Conservation (phyloP, 2,797 vertebrate genomes). For the Lepus townsendii region DNA sequence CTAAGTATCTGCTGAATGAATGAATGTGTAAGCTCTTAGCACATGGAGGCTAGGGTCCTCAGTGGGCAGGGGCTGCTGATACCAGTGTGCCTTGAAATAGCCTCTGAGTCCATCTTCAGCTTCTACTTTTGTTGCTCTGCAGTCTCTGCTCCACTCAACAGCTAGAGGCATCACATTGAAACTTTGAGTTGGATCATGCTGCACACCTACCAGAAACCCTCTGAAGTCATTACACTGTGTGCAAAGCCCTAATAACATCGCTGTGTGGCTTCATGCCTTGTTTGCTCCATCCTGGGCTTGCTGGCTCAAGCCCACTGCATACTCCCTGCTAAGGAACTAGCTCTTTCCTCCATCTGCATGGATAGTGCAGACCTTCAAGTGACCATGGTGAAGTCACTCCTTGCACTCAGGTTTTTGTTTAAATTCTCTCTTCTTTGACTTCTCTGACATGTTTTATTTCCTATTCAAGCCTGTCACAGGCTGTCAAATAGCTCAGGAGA, state of each 20-base stretch:
- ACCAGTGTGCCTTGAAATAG: background rate
- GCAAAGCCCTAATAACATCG: background rate
- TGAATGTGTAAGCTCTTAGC: fast-evolving
- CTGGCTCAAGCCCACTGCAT: fast-evolving
- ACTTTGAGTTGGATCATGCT: background rate
- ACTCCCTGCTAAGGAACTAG: background rate
- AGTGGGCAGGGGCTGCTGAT: background rate
- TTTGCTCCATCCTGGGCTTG: background rate
- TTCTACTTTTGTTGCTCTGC: background rate
- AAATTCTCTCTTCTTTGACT: background rate
- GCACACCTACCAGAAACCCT: background rate
- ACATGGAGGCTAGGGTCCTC: fast-evolving
- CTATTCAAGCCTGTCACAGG: background rate
- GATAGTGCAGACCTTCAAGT: background rate
- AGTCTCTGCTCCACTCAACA: background rate
- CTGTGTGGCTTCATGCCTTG: background rate
- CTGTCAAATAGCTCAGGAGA: background rate
- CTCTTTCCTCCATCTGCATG: background rate
- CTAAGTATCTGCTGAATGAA: background rate
- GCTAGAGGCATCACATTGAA: background rate
- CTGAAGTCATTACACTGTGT: background rate
- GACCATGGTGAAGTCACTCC: background rate
- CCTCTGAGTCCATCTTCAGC: background rate
- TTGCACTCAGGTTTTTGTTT: background rate
- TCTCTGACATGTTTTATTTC: background rate